Evolutionary conservation across 2,797 vertebrate species (phyloP).

Genomic region (Echeneis naucrates): DNA sequence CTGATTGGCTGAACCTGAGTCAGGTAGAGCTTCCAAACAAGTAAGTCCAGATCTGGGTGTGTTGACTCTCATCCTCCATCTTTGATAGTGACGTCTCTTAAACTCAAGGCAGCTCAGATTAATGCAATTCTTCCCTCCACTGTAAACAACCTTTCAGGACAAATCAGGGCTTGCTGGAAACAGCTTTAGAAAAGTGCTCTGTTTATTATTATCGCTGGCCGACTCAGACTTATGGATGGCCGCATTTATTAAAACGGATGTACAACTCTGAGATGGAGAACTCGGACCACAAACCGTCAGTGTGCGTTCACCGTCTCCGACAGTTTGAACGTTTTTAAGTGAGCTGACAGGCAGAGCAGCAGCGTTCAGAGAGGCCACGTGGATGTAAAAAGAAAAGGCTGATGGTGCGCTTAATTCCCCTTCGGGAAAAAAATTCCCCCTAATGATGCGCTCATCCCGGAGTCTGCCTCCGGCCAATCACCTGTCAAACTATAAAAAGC

Average conservation of each 20-base stretch:
- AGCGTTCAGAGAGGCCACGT: slow-evolving; percentile 25
- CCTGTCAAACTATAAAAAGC: slow-evolving; percentile 83
- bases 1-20: too few relatives aligned
- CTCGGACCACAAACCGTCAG: slow-evolving; percentile 9
- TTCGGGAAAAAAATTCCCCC: slow-evolving; percentile 49
- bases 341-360: slow-evolving; percentile 46
- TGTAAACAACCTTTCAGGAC: too few relatives aligned
- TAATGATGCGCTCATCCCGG: slow-evolving; percentile 80
- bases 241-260: slow-evolving; percentile 1
- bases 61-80: too few relatives aligned
- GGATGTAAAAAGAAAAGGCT: slow-evolving; percentile 37
- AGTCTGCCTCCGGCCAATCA: slow-evolving; percentile 80
- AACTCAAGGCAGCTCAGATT: too few relatives aligned
- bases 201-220: neutral
- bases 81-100: too few relatives aligned
- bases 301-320: slow-evolving; percentile 5
- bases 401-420: slow-evolving; percentile 61
- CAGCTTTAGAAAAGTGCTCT: too few relatives aligned
- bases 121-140: too few relatives aligned
- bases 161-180: too few relatives aligned
- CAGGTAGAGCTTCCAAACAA: too few relatives aligned
- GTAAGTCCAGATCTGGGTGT: too few relatives aligned
- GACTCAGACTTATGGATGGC: neutral
- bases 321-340: slow-evolving; percentile 30
- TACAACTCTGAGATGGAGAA: neutral